Conservation (phyloP, 2,797 vertebrate species). For the Arnoldichthys spilopterus region DNA sequence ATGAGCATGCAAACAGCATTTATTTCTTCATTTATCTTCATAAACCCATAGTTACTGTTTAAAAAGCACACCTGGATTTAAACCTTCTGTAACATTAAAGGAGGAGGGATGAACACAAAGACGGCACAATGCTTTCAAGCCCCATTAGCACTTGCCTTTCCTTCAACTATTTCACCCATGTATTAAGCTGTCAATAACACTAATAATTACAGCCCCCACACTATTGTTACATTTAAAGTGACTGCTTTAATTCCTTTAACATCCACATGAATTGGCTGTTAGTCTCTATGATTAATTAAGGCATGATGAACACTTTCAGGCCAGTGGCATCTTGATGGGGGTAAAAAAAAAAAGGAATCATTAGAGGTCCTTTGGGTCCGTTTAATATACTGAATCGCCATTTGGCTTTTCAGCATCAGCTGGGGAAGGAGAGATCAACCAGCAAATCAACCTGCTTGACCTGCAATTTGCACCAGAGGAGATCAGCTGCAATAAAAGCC, state of each 20-base stretch:
- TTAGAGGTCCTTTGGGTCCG: conserved; percentile 74
- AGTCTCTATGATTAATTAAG: conserved; percentile 76
- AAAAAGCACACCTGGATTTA: background rate
- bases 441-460: conserved; percentile 76
- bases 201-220: conserved; percentile 74
- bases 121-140: conserved; percentile 17
- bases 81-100: conserved; percentile 44
- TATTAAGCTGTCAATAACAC: conserved; percentile 73
- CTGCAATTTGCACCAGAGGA: conserved; percentile 71
- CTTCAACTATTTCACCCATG: conserved; percentile 41
- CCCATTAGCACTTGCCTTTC: conserved; percentile 25
- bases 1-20: background rate
- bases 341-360: conserved; percentile 75
- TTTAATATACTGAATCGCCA: conserved; percentile 76
- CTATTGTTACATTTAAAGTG: conserved; percentile 70
- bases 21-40: background rate
- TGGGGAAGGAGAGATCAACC: conserved; percentile 65
- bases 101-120: conserved; percentile 14
- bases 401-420: conserved; percentile 67
- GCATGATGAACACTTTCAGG: conserved; percentile 71
- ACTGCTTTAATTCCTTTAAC: conserved; percentile 74
- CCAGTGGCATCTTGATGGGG: conserved; percentile 71
- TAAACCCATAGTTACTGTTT: background rate
- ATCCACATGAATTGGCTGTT: conserved; percentile 73
- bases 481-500: conserved; percentile 65